Evolutionary conservation across 2,113 vertebrate genomes (phyloP), one percentile per base, ranked within the genome.

Genomic region (Bungarus multicinctus): DNA sequence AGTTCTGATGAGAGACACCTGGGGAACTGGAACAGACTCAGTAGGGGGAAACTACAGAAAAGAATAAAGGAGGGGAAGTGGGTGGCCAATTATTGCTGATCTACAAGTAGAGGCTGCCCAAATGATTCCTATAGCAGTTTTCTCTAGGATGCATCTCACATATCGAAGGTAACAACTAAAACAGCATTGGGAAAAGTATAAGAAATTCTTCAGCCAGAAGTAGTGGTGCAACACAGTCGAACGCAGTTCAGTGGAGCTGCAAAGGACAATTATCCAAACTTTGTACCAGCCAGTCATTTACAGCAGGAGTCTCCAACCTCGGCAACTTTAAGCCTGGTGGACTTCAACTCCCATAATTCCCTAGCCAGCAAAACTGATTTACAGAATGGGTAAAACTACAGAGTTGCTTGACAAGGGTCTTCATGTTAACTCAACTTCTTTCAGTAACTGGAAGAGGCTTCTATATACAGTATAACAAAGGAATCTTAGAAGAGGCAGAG

Each of bases 71-170:
- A 54, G 10, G 60, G 90, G 22, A 94, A 81, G 95, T 91, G 91
- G 91, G 94, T 94, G 88, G 91, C 94, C 93, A 97, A 95, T 96
- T 95, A 96, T 96, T 96, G 85, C 94, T 94, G 93, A 92, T 96
- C 92, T 96, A 93, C 93, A 95, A 96, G 92, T 94, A 92, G 92
- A 95, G 93, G 93, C 53, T 95, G 95, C 95, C 93, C 94, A 96
- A 95, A 96, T 96, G 95, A 96, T 95, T 95, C 90, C 95, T 96
- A 96, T 95, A 94, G 95, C 88, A 95, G 93, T 95, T 97, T 93
- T 95, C 96, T 57, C 89, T 93, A 93, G 89, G 96, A 95, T 90
- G 95, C 34, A 94, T 91, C 95, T 94, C 3, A 8, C 95, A 96
- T 96, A 86, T 92, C 92, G 88, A 97, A 95, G 85, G 58, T 93